Evolutionary conservation across 2,797 vertebrate species (phyloP).

Genomic region (Enteromius unitaeniatus): DNA sequence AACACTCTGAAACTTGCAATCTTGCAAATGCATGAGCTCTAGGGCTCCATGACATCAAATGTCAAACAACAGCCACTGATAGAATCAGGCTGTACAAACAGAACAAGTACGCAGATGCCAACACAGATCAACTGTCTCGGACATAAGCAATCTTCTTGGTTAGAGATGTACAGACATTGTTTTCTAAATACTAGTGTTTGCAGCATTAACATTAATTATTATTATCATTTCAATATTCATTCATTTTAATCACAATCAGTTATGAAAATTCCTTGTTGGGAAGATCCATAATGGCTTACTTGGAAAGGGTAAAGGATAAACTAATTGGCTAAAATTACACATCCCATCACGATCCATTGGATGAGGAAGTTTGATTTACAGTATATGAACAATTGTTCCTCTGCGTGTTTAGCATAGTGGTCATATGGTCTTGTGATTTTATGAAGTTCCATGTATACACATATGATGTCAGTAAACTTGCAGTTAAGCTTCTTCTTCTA

Average conservation of each 20-base stretch:
- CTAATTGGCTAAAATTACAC: background rate
- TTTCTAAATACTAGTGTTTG: background rate
- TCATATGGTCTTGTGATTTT: background rate
- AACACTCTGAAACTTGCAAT: slow-evolving; percentile 9
- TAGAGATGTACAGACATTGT: background rate
- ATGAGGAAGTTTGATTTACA: background rate
- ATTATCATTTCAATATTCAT: background rate
- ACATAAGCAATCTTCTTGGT: background rate
- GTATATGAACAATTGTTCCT: background rate
- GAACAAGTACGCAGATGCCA: background rate
- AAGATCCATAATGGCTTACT: background rate
- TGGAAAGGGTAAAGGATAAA: background rate
- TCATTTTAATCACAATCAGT: background rate
- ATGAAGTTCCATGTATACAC: background rate
- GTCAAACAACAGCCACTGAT: background rate
- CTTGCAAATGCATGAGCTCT: slow-evolving; percentile 16
- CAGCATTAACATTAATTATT: too few relatives aligned
- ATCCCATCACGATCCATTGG: background rate
- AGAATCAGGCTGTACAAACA: slow-evolving; percentile 5
- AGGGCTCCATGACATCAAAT: background rate
- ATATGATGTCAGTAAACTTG: background rate
- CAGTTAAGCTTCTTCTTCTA: background rate
- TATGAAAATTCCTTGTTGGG: background rate
- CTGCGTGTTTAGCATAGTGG: background rate
- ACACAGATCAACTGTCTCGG: background rate